Conservation (phyloP, 2,888 invertebrate species). For the Timandra comae region DNA sequence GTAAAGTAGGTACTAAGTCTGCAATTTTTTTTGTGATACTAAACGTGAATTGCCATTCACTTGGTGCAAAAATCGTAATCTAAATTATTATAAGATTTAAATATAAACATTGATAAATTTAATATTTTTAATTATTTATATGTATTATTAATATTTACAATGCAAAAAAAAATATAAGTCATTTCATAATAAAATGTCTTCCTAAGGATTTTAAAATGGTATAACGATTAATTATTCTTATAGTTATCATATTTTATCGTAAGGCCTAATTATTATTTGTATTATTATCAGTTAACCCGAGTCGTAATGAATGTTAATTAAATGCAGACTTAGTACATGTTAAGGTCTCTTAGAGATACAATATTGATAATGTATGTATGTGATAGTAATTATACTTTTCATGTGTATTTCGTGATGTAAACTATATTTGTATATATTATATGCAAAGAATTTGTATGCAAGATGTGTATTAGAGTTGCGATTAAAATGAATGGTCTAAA, state of each 20-base stretch:
- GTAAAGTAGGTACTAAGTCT: conserved; percentile 18
- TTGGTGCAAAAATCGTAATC: not conserved
- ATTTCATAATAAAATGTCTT: not conserved
- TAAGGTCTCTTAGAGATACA: conserved; percentile 31
- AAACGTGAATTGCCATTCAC: no score
- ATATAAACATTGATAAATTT: no score
- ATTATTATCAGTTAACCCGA: conserved; percentile 8
- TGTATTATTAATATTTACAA: conserved; percentile 2
- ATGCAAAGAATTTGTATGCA: conserved; percentile 23
- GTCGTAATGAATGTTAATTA: not conserved
- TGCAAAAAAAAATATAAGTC: not conserved
- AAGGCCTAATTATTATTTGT: conserved; percentile 1
- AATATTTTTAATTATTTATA: no score
- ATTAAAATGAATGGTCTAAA: no score
- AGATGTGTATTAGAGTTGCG: no score
- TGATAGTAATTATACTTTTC: conserved; percentile 38
- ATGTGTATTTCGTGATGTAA: conserved; percentile 27
- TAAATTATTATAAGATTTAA: no score
- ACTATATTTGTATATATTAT: conserved; percentile 31
- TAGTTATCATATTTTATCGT: no score
- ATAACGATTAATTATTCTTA: not conserved
- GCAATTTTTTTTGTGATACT: conserved; percentile 3
- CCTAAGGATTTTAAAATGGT: no score
- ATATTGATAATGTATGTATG: conserved; percentile 30
- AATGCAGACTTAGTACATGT: conserved; percentile 26